Evolutionary conservation across 1,140 invertebrate species (phyloP).

Genomic region (Trichonephila clavata): DNA sequence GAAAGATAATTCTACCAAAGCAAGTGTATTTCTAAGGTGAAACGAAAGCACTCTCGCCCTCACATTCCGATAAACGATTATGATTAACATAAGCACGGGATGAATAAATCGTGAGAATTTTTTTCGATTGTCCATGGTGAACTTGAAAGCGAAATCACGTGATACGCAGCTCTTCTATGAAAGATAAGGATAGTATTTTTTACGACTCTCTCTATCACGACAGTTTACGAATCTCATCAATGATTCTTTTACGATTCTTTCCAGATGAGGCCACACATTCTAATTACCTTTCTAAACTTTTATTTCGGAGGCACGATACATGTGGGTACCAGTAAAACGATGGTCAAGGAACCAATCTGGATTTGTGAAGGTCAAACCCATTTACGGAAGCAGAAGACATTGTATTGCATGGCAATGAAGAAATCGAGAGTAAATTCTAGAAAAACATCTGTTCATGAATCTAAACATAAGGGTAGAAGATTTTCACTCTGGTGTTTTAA

Average conservation of each 20-base stretch:
- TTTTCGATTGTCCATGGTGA: not conserved
- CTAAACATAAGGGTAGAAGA: too few relatives aligned
- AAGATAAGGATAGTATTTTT: slow-evolving; percentile 28
- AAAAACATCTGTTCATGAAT: too few relatives aligned
- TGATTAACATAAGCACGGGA: not conserved
- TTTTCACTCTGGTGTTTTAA: too few relatives aligned
- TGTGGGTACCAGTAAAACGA: slow-evolving; percentile 17
- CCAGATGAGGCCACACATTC: not conserved
- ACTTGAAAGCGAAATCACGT: not conserved
- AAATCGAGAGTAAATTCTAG: too few relatives aligned
- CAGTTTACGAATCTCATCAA: slow-evolving; percentile 36
- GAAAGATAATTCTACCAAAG: too few relatives aligned
- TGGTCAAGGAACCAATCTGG: not conserved
- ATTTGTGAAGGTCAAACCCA: slow-evolving; percentile 2
- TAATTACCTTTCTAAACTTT: not conserved
- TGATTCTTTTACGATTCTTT: not conserved
- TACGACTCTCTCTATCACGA: slow-evolving; percentile 16
- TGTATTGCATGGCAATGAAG: too few relatives aligned
- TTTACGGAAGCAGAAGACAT: not conserved
- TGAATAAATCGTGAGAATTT: not conserved
- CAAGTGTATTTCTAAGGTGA: too few relatives aligned
- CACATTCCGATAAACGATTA: too few relatives aligned
- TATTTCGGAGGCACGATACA: not conserved
- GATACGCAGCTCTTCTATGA: not conserved
- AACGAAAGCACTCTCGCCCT: too few relatives aligned